phyloP scores from a whole-genome alignment of 2,888 invertebrate genomes.

The Stramonita haemastoma region DNA sequence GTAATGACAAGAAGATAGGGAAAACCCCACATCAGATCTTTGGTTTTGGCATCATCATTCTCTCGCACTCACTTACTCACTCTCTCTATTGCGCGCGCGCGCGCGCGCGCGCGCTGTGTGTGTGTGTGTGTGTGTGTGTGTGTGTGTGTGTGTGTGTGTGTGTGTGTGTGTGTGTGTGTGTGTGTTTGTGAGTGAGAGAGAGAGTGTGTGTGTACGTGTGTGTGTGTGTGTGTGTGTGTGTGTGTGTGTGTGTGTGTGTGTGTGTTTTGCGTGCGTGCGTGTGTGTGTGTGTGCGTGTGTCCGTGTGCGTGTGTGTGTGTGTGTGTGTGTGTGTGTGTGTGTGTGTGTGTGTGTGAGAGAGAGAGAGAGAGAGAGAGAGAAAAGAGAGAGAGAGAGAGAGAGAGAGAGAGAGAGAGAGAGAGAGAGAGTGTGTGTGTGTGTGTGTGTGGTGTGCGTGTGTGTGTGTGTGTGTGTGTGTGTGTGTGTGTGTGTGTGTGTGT shows the following conservation, averaged over 20 bases:
- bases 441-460: background rate
- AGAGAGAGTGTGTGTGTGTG: background rate
- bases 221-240: background rate
- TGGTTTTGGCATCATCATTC: no score
- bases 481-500: background rate
- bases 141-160: background rate
- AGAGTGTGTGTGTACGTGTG: background rate
- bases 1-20: no score
- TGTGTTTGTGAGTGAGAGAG: no score
- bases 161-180: background rate
- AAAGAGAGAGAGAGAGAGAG: no score
- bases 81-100: background rate
- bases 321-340: background rate
- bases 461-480: slow-evolving; percentile 4
- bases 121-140: background rate
- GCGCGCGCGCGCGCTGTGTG: background rate
- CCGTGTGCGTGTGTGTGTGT: slow-evolving; percentile 3
- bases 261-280: background rate
- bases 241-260: no score
- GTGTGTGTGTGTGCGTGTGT: slow-evolving; percentile 10
- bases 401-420: no score
- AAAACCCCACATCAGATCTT: no score
- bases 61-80: no score
- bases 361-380: background rate
- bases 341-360: background rate